Evolutionary conservation across 2,797 vertebrate genomes (phyloP), one percentile per base, ranked within the genome.

Genomic region (Alosa sapidissima): DNA sequence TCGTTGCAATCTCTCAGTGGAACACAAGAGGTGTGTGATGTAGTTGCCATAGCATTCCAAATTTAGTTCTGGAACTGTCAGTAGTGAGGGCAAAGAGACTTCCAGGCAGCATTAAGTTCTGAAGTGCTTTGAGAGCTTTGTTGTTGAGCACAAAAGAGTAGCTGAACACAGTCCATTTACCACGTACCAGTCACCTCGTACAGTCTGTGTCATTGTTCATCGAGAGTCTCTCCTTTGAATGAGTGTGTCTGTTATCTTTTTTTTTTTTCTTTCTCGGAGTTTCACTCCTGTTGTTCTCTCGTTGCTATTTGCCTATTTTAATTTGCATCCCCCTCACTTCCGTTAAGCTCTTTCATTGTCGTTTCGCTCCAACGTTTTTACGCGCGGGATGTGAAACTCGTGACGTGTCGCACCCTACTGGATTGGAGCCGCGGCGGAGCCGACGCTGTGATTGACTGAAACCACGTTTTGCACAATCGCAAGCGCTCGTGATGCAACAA

Each of bases 301-400:
- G 6, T 78, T 47, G 21, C 1, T 2, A 78, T 78, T 78, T 78
- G 72, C 72, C 65, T 72, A 28, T 78, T 21, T 21, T 47, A 78
- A 0, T 78, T 78, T 78, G 72, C 72, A 78, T 78, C n/a, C 68
- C 54, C 47, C 41, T 78, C 72, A 78, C 41, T 78, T 78, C 41
- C 72, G 36, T 6, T 28, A 72, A 16, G 0, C 14, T 5, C 33
- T 78, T 78, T 78, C 72, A 45, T 21, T 47, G 41, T 7, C 9
- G 72, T 47, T 19, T 16, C 19, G 8, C 72, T 21, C 14, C 5
- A 14, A 21, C 33, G 68, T 62, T 24, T 62, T 75, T 41, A 21
- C 7, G 14, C 28, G 36, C 65, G 36, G 41, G 72, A 47, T 16
- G 16, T 47, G 72, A 78, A 78, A 78, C 41, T 47, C 16, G 5